These are phyloP conservation scores for Choloepus didactylus DNA, from an alignment of 2,797 vertebrate species.

Conservation along the genomic window DNA sequence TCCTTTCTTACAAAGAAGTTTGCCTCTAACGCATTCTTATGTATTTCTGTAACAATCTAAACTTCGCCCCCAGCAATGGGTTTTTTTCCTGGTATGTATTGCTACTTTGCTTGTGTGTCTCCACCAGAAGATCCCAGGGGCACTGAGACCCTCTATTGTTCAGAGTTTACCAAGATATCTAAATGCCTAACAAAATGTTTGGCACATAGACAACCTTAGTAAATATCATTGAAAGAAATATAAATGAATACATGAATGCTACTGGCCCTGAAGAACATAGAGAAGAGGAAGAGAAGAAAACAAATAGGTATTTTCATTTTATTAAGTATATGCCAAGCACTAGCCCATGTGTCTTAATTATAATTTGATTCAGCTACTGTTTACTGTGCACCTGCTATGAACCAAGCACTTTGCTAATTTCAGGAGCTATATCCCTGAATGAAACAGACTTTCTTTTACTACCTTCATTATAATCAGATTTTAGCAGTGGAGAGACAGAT, in stretches of 20 bases:
- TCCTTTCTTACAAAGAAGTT: constrained; percentile 12
- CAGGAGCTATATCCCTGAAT: background rate
- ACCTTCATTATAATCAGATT: background rate
- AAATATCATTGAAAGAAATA: background rate
- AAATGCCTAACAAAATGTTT: background rate
- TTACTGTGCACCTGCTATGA: background rate
- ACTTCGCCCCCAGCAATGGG: background rate
- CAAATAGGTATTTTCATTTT: background rate
- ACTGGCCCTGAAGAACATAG: background rate
- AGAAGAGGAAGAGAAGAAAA: background rate
- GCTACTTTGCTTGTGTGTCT: background rate
- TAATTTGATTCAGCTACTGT: background rate
- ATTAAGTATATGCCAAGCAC: background rate
- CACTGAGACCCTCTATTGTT: background rate
- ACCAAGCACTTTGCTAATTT: background rate
- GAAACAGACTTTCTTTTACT: background rate
- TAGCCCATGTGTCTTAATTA: background rate
- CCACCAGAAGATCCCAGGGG: background rate
- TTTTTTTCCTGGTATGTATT: background rate
- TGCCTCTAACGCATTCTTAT: background rate
- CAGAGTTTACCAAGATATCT: background rate
- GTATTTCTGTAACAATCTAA: constrained; percentile 46
- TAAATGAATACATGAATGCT: background rate
- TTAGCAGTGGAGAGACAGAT: background rate
- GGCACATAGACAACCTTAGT: background rate